phyloP scores from a whole-genome alignment of 2,113 vertebrate genomes.

The Edolisoma coerulescens region DNA sequence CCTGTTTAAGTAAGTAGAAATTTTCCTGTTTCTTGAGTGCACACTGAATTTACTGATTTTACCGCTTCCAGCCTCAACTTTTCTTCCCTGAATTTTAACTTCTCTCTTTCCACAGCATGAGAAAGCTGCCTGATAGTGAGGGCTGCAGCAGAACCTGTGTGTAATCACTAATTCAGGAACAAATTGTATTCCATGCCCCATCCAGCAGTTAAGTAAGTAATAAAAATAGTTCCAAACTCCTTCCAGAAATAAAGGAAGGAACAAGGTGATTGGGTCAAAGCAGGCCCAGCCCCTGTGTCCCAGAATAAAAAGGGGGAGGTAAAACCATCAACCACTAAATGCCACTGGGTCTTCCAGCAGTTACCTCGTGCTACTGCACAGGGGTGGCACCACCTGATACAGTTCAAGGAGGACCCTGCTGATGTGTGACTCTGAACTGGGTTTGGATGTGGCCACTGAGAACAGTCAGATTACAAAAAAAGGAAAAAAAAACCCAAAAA shows the following conservation, averaged over 20 bases:
- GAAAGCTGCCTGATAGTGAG: not conserved
- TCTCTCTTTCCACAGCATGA: not conserved
- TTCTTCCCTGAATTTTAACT: not conserved
- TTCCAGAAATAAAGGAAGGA: not conserved
- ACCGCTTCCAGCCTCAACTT: not conserved
- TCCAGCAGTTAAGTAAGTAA: not conserved
- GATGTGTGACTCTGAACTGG: not conserved
- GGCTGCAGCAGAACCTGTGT: not conserved
- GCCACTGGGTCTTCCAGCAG: not conserved
- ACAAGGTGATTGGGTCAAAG: not conserved
- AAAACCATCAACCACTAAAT: not conserved
- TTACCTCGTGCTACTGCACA: not conserved
- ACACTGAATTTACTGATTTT: not conserved
- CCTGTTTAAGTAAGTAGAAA: not conserved
- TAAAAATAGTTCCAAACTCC: not conserved
- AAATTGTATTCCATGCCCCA: not conserved
- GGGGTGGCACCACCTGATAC: not conserved
- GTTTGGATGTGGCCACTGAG: not conserved
- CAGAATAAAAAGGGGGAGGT: not conserved
- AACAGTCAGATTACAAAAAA: not conserved
- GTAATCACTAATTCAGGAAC: not conserved
- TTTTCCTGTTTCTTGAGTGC: not conserved
- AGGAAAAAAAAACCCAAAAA: accelerated
- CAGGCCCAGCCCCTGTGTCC: not conserved
- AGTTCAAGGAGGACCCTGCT: not conserved